Percentiles rank a stretch among this genome's conserved stretches.
These are phyloP conservation scores for Thumatha senex DNA, from an alignment of 2,888 invertebrate species.

Conservation along the genomic window DNA sequence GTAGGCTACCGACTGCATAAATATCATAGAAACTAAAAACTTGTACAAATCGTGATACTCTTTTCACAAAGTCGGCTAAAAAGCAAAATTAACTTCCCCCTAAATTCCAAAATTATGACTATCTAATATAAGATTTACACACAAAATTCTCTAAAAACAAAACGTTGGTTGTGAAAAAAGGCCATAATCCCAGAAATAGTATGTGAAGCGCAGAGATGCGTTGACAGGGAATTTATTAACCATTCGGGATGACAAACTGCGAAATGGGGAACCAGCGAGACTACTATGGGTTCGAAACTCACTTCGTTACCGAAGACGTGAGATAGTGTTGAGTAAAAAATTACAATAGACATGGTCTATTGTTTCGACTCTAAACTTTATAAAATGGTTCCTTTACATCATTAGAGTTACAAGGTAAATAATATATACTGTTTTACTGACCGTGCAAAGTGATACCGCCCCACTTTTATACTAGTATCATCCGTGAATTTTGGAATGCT, in stretches of 20 bases:
- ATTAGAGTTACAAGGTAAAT: no score
- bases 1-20: no score
- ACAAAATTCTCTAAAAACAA: slow-evolving; percentile 28
- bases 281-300: slow-evolving; percentile 6
- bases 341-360: not conserved
- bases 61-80: no score
- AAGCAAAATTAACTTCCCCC: no score
- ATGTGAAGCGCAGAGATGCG: slow-evolving; percentile 55
- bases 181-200: slow-evolving; percentile 62
- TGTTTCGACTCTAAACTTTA: no score
- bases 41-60: no score
- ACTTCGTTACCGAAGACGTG: slow-evolving; percentile 2
- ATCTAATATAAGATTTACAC: slow-evolving; percentile 36
- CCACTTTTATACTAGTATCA: no score
- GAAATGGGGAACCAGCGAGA: slow-evolving; percentile 49
- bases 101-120: not conserved
- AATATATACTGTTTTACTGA: no score
- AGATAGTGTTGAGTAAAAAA: not conserved
- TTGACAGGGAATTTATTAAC: slow-evolving; percentile 81
- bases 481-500: no score
- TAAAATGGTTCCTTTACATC: no score
- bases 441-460: no score
- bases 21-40: no score
- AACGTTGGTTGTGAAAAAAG: slow-evolving; percentile 35
- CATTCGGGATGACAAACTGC: slow-evolving; percentile 77